These are phyloP conservation scores for Diadromus collaris DNA, from an alignment of 2,888 invertebrate genomes.

Conservation along the genomic window DNA sequence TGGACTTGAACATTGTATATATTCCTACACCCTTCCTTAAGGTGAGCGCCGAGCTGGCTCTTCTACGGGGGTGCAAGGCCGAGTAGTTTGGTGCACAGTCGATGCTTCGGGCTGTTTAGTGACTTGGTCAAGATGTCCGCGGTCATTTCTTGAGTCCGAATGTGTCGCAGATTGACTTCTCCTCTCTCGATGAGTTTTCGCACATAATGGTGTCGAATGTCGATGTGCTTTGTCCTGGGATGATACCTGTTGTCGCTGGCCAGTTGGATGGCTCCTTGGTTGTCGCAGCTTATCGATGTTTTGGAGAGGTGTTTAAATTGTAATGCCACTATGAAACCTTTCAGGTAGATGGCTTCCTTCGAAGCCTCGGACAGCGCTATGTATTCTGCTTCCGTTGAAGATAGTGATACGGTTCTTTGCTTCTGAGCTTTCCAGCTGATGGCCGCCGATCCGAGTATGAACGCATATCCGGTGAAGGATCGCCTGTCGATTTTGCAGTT, in stretches of 20 bases:
- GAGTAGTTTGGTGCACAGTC: conserved; percentile 18
- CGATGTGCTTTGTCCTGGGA: conserved; percentile 52
- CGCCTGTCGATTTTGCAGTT: not conserved
- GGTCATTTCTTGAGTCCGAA: conserved; percentile 43
- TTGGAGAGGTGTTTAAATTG: not conserved
- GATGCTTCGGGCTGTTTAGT: conserved; percentile 37
- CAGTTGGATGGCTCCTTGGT: conserved; percentile 36
- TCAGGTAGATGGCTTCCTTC: not conserved
- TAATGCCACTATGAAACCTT: conserved; percentile 30
- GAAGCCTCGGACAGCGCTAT: not conserved
- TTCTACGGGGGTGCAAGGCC: conserved; percentile 4
- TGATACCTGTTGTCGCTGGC: conserved; percentile 45
- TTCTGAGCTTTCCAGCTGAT: not conserved
- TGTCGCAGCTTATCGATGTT: conserved; percentile 38
- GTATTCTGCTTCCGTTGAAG: not conserved
- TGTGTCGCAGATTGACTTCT: conserved; percentile 13
- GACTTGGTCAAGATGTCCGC: conserved; percentile 48
- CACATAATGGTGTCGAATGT: conserved; percentile 47
- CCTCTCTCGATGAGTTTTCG: not conserved
- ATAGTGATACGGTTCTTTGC: not conserved
- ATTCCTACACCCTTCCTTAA: conserved; percentile 38
- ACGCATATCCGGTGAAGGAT: not conserved
- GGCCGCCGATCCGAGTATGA: not conserved
- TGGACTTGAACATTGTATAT: too few relatives aligned
- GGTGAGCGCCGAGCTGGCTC: not conserved